Percentiles rank a stretch among this genome's conserved stretches.
phyloP scores from a whole-genome alignment of 2,113 vertebrate genomes.

The Indicator maculatus region DNA sequence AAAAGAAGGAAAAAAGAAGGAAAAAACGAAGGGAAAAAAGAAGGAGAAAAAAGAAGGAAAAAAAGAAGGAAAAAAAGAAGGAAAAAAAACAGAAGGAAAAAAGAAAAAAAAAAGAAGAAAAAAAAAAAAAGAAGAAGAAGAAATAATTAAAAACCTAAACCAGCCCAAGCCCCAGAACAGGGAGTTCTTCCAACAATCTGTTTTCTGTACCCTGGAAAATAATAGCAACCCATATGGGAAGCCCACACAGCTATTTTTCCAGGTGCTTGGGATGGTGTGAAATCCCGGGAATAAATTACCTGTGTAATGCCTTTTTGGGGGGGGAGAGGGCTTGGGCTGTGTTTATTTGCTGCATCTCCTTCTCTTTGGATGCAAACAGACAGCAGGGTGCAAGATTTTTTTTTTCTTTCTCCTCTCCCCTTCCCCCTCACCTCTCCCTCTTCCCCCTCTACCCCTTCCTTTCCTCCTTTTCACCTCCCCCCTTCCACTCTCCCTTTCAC shows the following conservation, averaged over 20 bases:
- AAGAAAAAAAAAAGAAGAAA: no score
- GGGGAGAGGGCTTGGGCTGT: neutral
- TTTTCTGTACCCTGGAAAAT: conserved; percentile 53
- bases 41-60: no score
- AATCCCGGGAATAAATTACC: neutral
- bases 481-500: no score
- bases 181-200: conserved; percentile 67
- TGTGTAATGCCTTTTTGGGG: neutral
- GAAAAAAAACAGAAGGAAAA: no score
- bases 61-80: no score
- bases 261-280: neutral
- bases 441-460: neutral
- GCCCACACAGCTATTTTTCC: conserved; percentile 53
- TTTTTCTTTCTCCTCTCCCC: no score
- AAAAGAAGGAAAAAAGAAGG: no score
- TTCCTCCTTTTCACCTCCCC: no score
- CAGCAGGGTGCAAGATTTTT: neutral
- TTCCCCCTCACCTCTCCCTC: neutral
- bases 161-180: conserved; percentile 44
- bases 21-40: no score
- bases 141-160: neutral
- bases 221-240: conserved; percentile 57
- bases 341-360: neutral
- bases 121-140: neutral
- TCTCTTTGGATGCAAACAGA: neutral